These are phyloP conservation scores for Contarinia nasturtii DNA, from an alignment of 1,140 invertebrate genomes.

Conservation along the genomic window DNA sequence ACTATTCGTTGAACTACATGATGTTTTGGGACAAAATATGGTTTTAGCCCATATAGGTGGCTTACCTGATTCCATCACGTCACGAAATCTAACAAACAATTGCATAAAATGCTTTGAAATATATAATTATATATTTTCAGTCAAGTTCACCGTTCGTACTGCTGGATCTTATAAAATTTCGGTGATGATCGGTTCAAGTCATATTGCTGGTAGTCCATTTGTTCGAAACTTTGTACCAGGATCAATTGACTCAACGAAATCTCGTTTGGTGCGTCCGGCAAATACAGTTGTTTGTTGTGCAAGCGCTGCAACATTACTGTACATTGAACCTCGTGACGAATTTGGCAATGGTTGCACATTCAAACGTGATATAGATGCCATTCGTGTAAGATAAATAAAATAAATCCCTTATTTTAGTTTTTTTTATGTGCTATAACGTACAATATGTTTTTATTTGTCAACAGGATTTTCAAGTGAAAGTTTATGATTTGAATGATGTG, in stretches of 20 bases:
- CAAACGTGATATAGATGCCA: slow-evolving; percentile 34
- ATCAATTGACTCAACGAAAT: slow-evolving; percentile 63
- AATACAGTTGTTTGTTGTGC: slow-evolving; percentile 72
- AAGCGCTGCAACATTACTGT: slow-evolving; percentile 53
- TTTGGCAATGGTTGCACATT: slow-evolving; percentile 70
- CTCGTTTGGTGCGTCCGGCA: slow-evolving; percentile 65
- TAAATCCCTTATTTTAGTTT: neutral
- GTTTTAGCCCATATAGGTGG: no score
- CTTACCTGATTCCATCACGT: no score
- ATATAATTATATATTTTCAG: no score
- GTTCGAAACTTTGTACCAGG: slow-evolving; percentile 41
- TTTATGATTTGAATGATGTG: slow-evolving; percentile 29
- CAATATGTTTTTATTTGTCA: slow-evolving; percentile 5
- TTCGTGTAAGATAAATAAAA: slow-evolving; percentile 24
- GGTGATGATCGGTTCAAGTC: slow-evolving; percentile 48
- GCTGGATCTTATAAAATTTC: slow-evolving; percentile 76
- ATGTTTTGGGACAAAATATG: no score
- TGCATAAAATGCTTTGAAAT: no score
- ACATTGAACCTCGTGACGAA: slow-evolving; percentile 73
- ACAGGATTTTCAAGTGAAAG: slow-evolving; percentile 35
- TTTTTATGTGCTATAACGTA: no score
- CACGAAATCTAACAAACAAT: no score
- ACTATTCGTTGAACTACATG: no score
- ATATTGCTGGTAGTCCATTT: slow-evolving; percentile 40
- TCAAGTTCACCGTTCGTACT: slow-evolving; percentile 48